These are phyloP conservation scores for Pteronura brasiliensis DNA, from an alignment of 2,113 vertebrate species.

Conservation along the genomic window DNA sequence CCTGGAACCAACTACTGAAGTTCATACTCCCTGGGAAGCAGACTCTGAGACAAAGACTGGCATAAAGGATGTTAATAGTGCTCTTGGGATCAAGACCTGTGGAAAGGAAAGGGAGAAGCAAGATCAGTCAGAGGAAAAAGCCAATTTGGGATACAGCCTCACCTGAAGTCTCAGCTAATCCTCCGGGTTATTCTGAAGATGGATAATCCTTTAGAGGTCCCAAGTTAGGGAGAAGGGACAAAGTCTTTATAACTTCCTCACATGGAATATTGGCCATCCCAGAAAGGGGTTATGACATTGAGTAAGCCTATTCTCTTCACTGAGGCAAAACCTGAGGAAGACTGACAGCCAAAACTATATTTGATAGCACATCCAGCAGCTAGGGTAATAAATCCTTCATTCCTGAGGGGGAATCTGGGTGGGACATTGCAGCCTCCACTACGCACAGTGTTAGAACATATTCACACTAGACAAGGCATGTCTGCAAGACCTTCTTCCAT, in stretches of 20 bases:
- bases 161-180: not conserved
- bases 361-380: not conserved
- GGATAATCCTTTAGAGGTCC: not conserved
- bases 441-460: not conserved
- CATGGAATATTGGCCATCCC: not conserved
- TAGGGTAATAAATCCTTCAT: not conserved
- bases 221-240: not conserved
- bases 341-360: not conserved
- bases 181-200: not conserved
- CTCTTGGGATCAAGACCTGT: not conserved
- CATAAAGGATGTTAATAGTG: not conserved
- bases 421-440: not conserved
- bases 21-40: not conserved
- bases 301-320: not conserved
- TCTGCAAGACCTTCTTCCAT: not conserved
- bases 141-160: not conserved
- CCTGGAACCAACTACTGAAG: not conserved
- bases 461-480: not conserved
- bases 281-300: not conserved
- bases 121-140: not conserved
- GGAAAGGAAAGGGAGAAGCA: not conserved
- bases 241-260: not conserved
- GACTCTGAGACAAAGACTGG: not conserved
- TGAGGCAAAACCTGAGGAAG: not conserved
- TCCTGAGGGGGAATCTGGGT: not conserved